Conservation (phyloP, 2,113 vertebrate genomes). For the Pseudonaja textilis region DNA sequence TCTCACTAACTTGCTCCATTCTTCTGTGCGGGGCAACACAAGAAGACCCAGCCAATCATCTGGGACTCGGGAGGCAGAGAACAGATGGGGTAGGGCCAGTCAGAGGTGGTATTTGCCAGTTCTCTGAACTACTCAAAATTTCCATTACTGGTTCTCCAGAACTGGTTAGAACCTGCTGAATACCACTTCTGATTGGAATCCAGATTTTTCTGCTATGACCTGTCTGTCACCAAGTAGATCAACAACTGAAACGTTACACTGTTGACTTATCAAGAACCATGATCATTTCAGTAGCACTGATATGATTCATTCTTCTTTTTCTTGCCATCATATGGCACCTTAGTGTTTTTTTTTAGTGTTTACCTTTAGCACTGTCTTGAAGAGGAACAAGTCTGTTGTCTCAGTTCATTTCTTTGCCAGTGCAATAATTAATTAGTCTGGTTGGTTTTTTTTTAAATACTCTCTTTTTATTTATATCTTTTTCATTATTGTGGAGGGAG, state of each 20-base stretch:
- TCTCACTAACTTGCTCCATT: too few relatives aligned
- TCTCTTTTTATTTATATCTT: slow-evolving; percentile 18
- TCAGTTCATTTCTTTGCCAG: not conserved
- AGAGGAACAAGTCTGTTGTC: not conserved
- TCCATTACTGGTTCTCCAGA: too few relatives aligned
- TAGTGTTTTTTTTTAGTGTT: not conserved
- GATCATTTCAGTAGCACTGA: not conserved
- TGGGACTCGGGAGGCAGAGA: too few relatives aligned
- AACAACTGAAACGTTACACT: not conserved
- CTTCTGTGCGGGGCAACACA: too few relatives aligned
- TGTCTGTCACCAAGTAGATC: not conserved
- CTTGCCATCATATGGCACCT: not conserved
- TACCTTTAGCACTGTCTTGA: not conserved
- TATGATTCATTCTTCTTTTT: not conserved
- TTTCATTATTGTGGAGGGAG: slow-evolving; percentile 12
- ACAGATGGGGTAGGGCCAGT: too few relatives aligned
- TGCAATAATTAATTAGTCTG: slow-evolving; percentile 15
- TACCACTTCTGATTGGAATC: not conserved
- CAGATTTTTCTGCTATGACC: not conserved
- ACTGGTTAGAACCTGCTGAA: too few relatives aligned
- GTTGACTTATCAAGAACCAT: not conserved
- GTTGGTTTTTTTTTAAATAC: not conserved
- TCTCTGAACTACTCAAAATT: too few relatives aligned
- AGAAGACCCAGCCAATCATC: too few relatives aligned
- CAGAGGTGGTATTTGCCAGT: too few relatives aligned